Conservation (phyloP, 2,888 invertebrate species). For the Phaedon cochleariae region DNA sequence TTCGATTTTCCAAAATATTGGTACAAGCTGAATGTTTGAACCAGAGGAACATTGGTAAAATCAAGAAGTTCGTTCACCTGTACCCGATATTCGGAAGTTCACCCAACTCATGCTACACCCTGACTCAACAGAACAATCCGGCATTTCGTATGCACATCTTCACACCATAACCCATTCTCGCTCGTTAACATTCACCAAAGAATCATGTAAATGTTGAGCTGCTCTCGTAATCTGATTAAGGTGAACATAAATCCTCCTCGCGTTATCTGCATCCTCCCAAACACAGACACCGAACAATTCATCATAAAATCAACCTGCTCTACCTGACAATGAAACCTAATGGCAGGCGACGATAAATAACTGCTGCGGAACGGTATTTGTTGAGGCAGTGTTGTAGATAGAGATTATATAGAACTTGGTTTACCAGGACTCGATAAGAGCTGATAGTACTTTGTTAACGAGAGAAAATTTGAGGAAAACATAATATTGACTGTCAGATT, state of each 20-base stretch:
- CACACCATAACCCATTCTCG: background rate
- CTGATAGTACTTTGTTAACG: no score
- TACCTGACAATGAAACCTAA: background rate
- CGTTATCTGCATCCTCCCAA: constrained; percentile 5
- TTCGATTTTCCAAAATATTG: no score
- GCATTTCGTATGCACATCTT: background rate
- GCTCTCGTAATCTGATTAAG: constrained; percentile 16
- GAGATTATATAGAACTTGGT: no score
- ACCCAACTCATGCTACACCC: background rate
- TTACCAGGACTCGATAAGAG: no score
- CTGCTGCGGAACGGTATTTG: constrained; percentile 34
- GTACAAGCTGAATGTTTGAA: no score
- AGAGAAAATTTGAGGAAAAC: no score
- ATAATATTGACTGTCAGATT: no score
- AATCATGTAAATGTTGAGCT: constrained; percentile 10
- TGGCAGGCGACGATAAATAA: constrained; percentile 25
- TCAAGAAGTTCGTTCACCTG: background rate
- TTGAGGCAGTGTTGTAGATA: background rate
- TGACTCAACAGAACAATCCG: background rate
- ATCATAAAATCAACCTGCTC: constrained; percentile 20
- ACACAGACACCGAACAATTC: constrained; percentile 10
- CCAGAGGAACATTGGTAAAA: background rate
- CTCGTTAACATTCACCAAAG: constrained; percentile 12
- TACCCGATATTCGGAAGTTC: background rate
- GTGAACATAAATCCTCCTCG: constrained; percentile 10